phyloP scores from a whole-genome alignment of 2,113 vertebrate genomes.

The Prochilodus magdalenae region DNA sequence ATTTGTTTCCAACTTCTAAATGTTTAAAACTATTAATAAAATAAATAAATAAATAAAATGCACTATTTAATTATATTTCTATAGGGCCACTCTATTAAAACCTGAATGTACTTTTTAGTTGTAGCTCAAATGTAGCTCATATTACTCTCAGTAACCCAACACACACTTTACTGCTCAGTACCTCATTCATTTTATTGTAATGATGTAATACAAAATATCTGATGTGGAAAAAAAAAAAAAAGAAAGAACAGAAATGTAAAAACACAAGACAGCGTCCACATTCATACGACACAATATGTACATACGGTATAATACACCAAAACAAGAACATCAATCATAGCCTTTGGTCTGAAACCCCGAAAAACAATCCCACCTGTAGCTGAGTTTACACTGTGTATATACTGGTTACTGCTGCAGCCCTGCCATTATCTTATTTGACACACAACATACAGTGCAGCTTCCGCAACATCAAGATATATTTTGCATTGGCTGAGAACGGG shows the following conservation, averaged over 20 bases:
- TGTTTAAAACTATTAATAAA: too few species aligned
- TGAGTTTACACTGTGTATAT: slow-evolving; percentile 43
- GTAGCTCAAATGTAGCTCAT: too few species aligned
- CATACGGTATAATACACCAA: slow-evolving; percentile 62
- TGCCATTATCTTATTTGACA: slow-evolving; percentile 34
- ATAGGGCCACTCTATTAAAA: too few species aligned
- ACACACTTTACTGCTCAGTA: slow-evolving; percentile 41
- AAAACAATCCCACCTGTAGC: slow-evolving; percentile 58
- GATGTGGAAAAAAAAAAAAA: slow-evolving; percentile 66
- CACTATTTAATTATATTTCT: too few species aligned
- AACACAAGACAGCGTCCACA: slow-evolving; percentile 63
- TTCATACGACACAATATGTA: slow-evolving; percentile 62
- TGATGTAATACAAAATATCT: slow-evolving; percentile 75
- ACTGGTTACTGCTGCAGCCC: slow-evolving; percentile 65
- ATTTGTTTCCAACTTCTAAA: too few species aligned
- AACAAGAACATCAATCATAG: slow-evolving; percentile 60
- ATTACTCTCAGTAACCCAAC: neutral
- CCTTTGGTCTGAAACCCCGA: slow-evolving; percentile 69
- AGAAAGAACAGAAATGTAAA: slow-evolving; percentile 62
- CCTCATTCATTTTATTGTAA: slow-evolving; percentile 67
- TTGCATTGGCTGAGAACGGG: slow-evolving; percentile 55
- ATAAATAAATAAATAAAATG: too few species aligned
- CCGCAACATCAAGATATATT: slow-evolving; percentile 53
- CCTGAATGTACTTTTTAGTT: too few species aligned
- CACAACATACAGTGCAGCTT: slow-evolving; percentile 56